These are phyloP conservation scores for Carassius gibelio DNA, from an alignment of 2,113 vertebrate species.

Conservation along the genomic window DNA sequence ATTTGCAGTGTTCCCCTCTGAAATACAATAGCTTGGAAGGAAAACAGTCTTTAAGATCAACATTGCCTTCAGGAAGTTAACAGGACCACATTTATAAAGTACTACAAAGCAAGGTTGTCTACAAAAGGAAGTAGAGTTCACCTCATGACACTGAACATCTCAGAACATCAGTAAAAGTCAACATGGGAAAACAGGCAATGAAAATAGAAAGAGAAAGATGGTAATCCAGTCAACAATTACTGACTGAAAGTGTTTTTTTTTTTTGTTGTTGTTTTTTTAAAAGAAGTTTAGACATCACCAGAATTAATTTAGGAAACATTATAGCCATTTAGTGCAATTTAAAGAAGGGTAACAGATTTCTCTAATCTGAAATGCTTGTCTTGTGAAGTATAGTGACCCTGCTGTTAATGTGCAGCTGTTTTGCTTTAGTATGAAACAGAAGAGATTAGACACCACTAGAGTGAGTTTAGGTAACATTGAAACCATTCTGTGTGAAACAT, in stretches of 20 bases:
- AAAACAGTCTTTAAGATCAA: background rate
- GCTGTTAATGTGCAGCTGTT: too few species aligned
- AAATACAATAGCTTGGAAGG: constrained; percentile 1
- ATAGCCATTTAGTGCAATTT: too few species aligned
- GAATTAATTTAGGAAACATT: background rate
- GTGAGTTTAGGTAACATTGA: too few species aligned
- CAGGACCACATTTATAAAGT: background rate
- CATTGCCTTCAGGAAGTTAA: constrained; percentile 14
- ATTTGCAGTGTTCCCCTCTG: background rate
- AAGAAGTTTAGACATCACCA: background rate
- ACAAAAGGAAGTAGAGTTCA: background rate
- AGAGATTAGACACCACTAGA: too few species aligned
- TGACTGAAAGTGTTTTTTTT: background rate
- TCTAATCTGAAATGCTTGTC: too few species aligned
- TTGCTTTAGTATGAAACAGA: too few species aligned
- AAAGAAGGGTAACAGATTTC: too few species aligned
- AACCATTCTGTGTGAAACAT: too few species aligned
- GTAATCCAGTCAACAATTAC: background rate
- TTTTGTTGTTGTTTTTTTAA: too few species aligned
- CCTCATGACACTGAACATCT: background rate
- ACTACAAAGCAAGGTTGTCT: background rate
- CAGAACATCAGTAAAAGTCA: background rate
- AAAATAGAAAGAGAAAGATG: background rate
- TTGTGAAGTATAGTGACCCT: too few species aligned
- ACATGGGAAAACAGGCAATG: background rate